phyloP scores from a whole-genome alignment of 2,888 invertebrate species.

The Zygothrica quintamaculata region DNA sequence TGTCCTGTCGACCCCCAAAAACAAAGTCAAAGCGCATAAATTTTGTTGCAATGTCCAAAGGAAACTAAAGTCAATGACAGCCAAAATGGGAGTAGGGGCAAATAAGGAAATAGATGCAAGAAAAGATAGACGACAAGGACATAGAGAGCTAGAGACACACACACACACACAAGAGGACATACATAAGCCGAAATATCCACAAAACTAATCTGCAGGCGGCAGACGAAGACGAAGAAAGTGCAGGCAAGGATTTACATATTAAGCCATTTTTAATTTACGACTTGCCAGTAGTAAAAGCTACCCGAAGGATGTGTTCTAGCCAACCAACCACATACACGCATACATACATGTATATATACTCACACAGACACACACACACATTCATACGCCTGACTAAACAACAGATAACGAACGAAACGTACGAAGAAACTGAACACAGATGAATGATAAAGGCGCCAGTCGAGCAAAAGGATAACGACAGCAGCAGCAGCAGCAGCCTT shows the following conservation, averaged over 20 bases:
- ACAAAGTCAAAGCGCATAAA: slow-evolving; percentile 58
- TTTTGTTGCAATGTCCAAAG: slow-evolving; percentile 59
- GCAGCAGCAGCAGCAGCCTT: slow-evolving; percentile 49
- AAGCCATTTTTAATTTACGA: slow-evolving; percentile 80
- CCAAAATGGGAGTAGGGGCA: background rate
- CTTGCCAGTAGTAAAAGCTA: slow-evolving; percentile 51
- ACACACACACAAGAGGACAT: slow-evolving; percentile 60
- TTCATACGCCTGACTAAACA: slow-evolving; percentile 77
- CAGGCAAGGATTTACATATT: slow-evolving; percentile 76
- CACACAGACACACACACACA: slow-evolving; percentile 22
- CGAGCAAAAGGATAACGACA: slow-evolving; percentile 69
- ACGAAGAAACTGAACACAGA: slow-evolving; percentile 52
- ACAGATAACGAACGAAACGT: slow-evolving; percentile 66
- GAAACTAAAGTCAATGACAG: slow-evolving; percentile 25
- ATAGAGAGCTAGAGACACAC: too few species aligned
- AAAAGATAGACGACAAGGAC: slow-evolving; percentile 50
- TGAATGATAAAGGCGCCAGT: slow-evolving; percentile 69
- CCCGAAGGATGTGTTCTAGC: slow-evolving; percentile 28
- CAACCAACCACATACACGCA: slow-evolving; percentile 3
- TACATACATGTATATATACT: slow-evolving; percentile 12
- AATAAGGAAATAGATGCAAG: slow-evolving; percentile 47
- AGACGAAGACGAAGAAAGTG: slow-evolving; percentile 43
- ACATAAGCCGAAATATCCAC: slow-evolving; percentile 76
- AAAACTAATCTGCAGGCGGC: slow-evolving; percentile 73
- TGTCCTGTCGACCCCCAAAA: slow-evolving; percentile 24